These are phyloP conservation scores for Tachina fera DNA, from an alignment of 2,888 invertebrate genomes.

Conservation along the genomic window DNA sequence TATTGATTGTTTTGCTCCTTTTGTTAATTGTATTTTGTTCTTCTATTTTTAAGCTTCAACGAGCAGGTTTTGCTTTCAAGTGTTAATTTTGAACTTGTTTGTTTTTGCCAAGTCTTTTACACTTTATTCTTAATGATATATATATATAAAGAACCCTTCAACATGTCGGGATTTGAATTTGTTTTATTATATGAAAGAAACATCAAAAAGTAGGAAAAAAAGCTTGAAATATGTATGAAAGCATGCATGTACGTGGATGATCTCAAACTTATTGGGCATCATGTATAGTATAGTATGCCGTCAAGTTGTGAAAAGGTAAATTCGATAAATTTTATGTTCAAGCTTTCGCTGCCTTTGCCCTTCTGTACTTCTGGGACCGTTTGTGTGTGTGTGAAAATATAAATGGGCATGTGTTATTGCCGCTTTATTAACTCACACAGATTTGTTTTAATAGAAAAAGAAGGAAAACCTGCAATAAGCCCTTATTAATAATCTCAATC, in stretches of 20 bases:
- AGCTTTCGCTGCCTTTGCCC: too few species aligned
- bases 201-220: neutral
- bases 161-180: neutral
- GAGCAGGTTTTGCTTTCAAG: conserved; percentile 54
- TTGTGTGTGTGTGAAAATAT: too few species aligned
- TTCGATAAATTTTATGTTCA: too few species aligned
- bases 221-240: neutral
- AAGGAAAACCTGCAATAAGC: too few species aligned
- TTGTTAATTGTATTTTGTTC: neutral
- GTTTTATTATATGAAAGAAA: neutral
- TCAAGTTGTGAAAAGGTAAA: neutral
- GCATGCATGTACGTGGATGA: neutral
- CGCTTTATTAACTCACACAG: too few species aligned
- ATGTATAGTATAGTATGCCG: too few species aligned
- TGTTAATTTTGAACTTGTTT: conserved; percentile 62
- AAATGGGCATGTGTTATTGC: too few species aligned
- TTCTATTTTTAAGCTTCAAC: conserved; percentile 48
- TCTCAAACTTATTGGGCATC: neutral
- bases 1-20: conserved; percentile 9
- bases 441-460: too few species aligned
- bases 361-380: too few species aligned
- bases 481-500: too few species aligned
- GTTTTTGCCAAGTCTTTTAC: neutral
- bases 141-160: neutral
- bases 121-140: conserved; percentile 2